Evolutionary conservation across 2,797 vertebrate genomes (phyloP).

Genomic region (Buphagus erythrorhynchus): DNA sequence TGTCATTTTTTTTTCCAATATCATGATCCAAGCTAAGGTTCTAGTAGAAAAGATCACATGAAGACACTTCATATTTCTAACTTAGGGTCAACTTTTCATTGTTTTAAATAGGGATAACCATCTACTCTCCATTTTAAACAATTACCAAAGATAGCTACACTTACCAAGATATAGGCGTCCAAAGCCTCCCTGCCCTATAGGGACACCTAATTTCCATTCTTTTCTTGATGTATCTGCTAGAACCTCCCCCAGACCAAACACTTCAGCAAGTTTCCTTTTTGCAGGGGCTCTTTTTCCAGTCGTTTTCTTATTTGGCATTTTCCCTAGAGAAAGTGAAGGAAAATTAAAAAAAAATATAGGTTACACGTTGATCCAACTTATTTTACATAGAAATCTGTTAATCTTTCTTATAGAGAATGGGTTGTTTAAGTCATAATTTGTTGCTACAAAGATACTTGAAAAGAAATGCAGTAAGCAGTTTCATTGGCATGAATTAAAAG

Average conservation of each 20-base stretch:
- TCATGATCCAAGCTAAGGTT: background rate
- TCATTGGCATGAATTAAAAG: background rate
- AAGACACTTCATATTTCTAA: background rate
- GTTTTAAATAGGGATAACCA: background rate
- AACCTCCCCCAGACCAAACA: slow-evolving; percentile 88
- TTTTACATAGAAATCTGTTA: background rate
- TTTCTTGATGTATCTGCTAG: slow-evolving; percentile 88
- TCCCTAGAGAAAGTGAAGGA: background rate
- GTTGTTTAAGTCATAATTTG: background rate
- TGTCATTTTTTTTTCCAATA: background rate
- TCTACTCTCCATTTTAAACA: background rate
- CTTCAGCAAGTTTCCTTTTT: slow-evolving; percentile 90
- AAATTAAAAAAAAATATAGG: background rate
- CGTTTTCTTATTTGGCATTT: slow-evolving; percentile 86
- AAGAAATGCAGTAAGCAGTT: background rate
- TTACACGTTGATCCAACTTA: background rate
- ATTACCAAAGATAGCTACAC: background rate
- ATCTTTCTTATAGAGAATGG: too few species aligned
- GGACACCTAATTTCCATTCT: slow-evolving; percentile 89
- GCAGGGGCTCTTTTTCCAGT: slow-evolving; percentile 82
- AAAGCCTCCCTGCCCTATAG: slow-evolving; percentile 94
- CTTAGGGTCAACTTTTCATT: background rate
- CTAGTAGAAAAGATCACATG: background rate
- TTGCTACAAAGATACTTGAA: background rate
- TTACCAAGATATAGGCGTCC: slow-evolving; percentile 93